Conservation (phyloP, 2,888 invertebrate genomes). For the Agrilus mali region DNA sequence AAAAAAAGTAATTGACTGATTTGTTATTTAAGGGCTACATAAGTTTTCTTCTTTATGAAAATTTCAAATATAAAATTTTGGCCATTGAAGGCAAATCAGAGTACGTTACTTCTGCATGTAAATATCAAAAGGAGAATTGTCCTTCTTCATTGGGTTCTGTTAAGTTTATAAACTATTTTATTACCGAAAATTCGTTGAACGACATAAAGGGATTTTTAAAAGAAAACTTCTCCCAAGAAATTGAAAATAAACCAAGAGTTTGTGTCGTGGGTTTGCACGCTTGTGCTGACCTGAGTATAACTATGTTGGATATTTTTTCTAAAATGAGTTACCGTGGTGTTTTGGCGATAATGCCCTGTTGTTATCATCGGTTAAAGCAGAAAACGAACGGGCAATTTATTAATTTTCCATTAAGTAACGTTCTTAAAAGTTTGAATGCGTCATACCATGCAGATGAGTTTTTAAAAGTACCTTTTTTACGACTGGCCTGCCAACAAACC, state of each 20-base stretch:
- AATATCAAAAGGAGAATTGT: conserved; percentile 43
- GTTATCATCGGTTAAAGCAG: conserved; percentile 58
- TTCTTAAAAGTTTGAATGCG: conserved; percentile 33
- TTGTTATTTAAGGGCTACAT: conserved; percentile 52
- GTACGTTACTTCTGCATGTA: conserved; percentile 43
- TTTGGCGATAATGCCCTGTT: conserved; percentile 62
- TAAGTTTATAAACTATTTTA: conserved; percentile 44
- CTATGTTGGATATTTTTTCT: conserved; percentile 52
- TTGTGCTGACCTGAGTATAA: conserved; percentile 63
- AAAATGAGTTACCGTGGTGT: conserved; percentile 41
- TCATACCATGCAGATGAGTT: conserved; percentile 31
- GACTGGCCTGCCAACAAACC: conserved; percentile 59
- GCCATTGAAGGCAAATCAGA: conserved; percentile 52
- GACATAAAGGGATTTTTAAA: conserved; percentile 25
- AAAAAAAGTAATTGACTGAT: conserved; percentile 2
- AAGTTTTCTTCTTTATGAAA: conserved; percentile 49
- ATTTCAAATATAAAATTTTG: conserved; percentile 46
- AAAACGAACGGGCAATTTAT: conserved; percentile 31
- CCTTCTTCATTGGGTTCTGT: conserved; percentile 39
- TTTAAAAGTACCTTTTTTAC: conserved; percentile 52
- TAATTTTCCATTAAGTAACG: conserved; percentile 54
- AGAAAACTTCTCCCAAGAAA: conserved; percentile 11
- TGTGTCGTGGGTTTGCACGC: conserved; percentile 59
- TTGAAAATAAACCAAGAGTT: conserved; percentile 16
- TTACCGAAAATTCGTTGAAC: conserved; percentile 39